Evolutionary conservation across 1,140 invertebrate species (phyloP), one percentile per base, ranked within the genome.

Genomic region (Ceratosolen fusciceps): DNA sequence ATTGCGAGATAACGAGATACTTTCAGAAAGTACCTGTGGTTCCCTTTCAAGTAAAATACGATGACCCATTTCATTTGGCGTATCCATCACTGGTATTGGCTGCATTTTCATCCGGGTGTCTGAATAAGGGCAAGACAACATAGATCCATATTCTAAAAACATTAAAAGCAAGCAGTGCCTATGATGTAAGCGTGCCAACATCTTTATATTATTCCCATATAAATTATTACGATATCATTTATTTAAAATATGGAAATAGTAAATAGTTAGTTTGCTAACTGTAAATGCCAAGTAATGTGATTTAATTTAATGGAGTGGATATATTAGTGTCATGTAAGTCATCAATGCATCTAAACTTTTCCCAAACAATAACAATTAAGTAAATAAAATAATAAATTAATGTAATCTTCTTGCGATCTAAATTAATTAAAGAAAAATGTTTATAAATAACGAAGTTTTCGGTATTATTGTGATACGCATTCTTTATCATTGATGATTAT

Each of bases 81-180:
- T 86, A 43, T 67, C 77, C 71, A 81, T 26, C 79, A 29, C 82
- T 16, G 34, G 70, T 10, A 83, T 81, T 2, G 84, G 78, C 26
- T 84, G 80, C 82, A 85, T 86, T 56, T 82, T 89, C 39, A 84
- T 72, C 71, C 83, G 83, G 75, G 76, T 85, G 81, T 88, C 87
- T 86, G 86, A 80, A 82, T 85, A 87, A 87, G 86, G 84, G 83
- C 84, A 89, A 85, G 86, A 89, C 84, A 90, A 83, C 84, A 89
- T 90, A 83, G 90, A 90, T 82, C 90, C 90, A 88, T 90, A 90
- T 86, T 90, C 90, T 90, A 87, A 74, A 90, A 85, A 86, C 68
- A 76, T 80, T 72, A 76, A 80, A 80, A 80, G 79, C 79, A 80
- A 80, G 79, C 73, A 49, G 65, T 60, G 73, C 73, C 72, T 71